These are phyloP conservation scores for Aphis gossypii DNA, from an alignment of 1,140 invertebrate genomes.

Conservation along the genomic window DNA sequence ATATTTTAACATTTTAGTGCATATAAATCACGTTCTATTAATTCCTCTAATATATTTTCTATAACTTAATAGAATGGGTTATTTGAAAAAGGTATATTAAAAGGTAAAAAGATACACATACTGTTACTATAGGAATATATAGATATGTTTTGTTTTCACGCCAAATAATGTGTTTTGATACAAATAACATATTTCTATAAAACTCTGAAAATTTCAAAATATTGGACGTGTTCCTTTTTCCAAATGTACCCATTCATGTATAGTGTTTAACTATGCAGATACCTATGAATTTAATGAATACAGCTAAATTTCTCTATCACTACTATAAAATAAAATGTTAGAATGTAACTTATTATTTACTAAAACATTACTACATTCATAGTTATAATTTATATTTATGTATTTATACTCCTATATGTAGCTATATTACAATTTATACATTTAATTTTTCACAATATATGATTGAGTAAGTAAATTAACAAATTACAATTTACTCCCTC, in stretches of 20 bases:
- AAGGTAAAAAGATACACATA: too few species aligned
- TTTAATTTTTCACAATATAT: neutral
- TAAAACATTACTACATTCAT: neutral
- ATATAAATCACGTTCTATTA: neutral
- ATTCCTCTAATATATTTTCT: neutral
- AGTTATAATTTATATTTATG: neutral
- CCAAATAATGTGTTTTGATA: too few species aligned
- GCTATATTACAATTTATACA: neutral
- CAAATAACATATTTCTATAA: too few species aligned
- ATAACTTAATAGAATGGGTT: too few species aligned
- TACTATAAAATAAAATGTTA: too few species aligned
- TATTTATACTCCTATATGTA: neutral
- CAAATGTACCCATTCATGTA: too few species aligned
- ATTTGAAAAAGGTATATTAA: too few species aligned
- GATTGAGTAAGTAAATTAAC: neutral
- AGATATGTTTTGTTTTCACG: too few species aligned
- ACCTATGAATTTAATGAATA: neutral
- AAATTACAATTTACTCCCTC: neutral
- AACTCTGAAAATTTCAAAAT: too few species aligned
- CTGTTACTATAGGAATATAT: too few species aligned
- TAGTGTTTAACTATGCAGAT: too few species aligned
- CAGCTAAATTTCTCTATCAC: neutral
- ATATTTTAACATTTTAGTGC: neutral
- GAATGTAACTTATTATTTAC: neutral
- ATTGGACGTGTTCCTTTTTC: too few species aligned